phyloP scores from a whole-genome alignment of 2,797 vertebrate genomes.

The Aldrovandia affinis region DNA sequence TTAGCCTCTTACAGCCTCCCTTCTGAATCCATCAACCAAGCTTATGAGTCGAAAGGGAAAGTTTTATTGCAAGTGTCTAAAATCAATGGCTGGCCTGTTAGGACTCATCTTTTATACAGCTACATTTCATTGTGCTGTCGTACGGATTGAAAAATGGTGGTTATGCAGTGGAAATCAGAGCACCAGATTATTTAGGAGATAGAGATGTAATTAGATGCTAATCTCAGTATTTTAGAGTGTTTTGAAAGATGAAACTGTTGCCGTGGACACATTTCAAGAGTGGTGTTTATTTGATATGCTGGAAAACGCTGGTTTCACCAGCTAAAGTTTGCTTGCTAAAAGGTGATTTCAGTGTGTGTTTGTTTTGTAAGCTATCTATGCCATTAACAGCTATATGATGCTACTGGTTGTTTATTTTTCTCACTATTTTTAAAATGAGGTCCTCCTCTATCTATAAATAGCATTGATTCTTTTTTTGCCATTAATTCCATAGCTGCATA shows the following conservation, averaged over 20 bases:
- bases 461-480: too few relatives aligned
- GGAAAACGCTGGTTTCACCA: too few relatives aligned
- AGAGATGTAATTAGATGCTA: background rate
- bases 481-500: too few relatives aligned
- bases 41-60: background rate
- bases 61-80: constrained; percentile 5
- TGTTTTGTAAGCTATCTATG: too few relatives aligned
- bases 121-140: constrained; percentile 1
- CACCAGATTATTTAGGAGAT: background rate
- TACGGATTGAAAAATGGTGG: background rate
- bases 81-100: constrained; percentile 1
- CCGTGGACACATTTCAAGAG: background rate
- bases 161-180: background rate
- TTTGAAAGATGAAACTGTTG: background rate
- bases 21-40: background rate
- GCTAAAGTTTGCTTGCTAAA: background rate
- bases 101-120: constrained; percentile 1
- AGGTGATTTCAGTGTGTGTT: too few relatives aligned
- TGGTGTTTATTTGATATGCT: background rate
- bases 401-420: too few relatives aligned
- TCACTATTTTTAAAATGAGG: too few relatives aligned
- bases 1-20: constrained; percentile 3
- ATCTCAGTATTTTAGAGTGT: background rate
- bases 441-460: too few relatives aligned
- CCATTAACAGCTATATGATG: too few relatives aligned